Conservation (phyloP, 2,888 invertebrate genomes). For the Drosophila hamatofila region DNA sequence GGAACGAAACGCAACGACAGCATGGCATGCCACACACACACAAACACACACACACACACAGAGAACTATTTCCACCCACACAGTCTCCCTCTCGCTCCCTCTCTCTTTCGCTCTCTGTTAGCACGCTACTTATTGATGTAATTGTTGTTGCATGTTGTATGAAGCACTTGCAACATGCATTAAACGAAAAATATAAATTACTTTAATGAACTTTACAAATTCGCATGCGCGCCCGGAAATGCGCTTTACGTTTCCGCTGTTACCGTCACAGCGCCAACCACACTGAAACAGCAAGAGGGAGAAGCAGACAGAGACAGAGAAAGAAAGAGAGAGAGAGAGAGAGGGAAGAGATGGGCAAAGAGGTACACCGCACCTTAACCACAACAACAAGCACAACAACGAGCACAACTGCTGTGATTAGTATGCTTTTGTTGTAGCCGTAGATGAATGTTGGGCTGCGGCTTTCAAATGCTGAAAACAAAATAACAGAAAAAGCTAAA, state of each 20-base stretch:
- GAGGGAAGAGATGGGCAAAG: not conserved
- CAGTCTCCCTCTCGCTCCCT: not conserved
- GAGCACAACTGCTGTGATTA: constrained; percentile 63
- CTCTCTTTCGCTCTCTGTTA: constrained; percentile 16
- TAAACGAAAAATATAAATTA: constrained; percentile 78
- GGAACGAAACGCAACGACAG: constrained; percentile 53
- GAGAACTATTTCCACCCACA: not conserved
- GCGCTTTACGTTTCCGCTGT: constrained; percentile 75
- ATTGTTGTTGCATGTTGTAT: constrained; percentile 67
- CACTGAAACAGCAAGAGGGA: constrained; percentile 5
- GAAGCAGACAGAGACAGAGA: not conserved
- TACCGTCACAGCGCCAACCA: constrained; percentile 22
- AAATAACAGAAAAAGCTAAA: not conserved
- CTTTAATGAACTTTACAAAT: constrained; percentile 80
- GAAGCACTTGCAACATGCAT: constrained; percentile 70
- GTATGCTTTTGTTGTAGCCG: constrained; percentile 71
- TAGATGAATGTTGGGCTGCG: constrained; percentile 70
- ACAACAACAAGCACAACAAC: constrained; percentile 44
- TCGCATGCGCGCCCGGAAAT: constrained; percentile 78
- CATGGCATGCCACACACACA: constrained; percentile 23
- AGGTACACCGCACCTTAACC: constrained; percentile 58
- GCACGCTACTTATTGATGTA: constrained; percentile 77
- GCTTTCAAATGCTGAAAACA: constrained; percentile 57
- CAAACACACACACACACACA: constrained; percentile 21
- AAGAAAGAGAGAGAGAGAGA: not conserved